A percentile compares a stretch with the other conserved stretches of the same genome.
These are phyloP conservation scores for Stenodema calcarata DNA, from an alignment of 2,888 invertebrate genomes.

Conservation along the genomic window DNA sequence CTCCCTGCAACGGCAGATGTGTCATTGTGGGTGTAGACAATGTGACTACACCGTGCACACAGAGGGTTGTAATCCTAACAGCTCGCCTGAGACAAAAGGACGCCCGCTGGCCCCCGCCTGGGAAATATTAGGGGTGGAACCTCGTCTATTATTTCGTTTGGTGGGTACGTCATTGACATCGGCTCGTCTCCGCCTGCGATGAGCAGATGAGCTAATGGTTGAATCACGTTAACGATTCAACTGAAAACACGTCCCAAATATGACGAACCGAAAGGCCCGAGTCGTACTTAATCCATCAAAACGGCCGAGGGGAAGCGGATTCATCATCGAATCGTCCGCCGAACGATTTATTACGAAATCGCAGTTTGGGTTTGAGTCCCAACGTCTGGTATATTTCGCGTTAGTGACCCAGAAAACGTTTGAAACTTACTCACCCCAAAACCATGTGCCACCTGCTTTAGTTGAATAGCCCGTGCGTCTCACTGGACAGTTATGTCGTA, in stretches of 20 bases:
- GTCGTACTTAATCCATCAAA: conserved; percentile 29
- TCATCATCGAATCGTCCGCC: background rate
- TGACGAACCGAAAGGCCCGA: background rate
- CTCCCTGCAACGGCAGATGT: conserved; percentile 16
- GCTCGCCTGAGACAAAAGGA: background rate
- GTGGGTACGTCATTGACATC: background rate
- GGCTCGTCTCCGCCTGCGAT: background rate
- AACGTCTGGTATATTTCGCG: background rate
- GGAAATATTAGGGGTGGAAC: background rate
- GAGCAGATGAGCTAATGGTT: conserved; percentile 40
- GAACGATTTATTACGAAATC: background rate
- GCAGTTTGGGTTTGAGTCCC: background rate
- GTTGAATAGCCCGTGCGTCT: too few species aligned
- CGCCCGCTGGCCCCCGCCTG: background rate
- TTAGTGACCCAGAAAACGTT: background rate
- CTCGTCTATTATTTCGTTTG: background rate
- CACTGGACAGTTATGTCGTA: too few species aligned
- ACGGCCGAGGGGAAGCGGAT: background rate
- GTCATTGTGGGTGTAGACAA: conserved; percentile 45
- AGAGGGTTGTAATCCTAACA: conserved; percentile 1
- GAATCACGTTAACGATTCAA: conserved; percentile 37
- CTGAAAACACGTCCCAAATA: conserved; percentile 1
- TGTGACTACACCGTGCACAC: conserved; percentile 16
- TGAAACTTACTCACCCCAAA: background rate
- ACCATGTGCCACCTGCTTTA: too few species aligned